Base-by-base conservation (phyloP, 2,113 vertebrate species). In the Vanacampus margaritifer region DNA sequence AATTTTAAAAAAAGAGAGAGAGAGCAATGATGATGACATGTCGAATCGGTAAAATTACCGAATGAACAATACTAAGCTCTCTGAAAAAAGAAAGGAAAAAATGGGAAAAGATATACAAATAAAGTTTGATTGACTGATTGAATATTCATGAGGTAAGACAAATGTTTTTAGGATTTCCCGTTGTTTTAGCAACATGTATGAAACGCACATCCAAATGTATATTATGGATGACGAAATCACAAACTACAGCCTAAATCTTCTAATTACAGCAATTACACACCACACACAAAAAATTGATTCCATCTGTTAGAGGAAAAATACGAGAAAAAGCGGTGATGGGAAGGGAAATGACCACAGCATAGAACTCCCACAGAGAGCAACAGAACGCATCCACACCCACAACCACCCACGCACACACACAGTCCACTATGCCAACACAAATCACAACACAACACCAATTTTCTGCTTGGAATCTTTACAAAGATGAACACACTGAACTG, bases 331-430 rank as follows among this genome's bases (percentile, higher is more conserved):
- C 24, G 23, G 53, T 69, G 72, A 74, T 70, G 68, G 69, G 61
- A 78, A 76, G 68, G 73, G 73, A 82, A 82, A 65, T 35, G 70
- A 79, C 75, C 83, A 82, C 71, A 66, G 19, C 63, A 53, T 77
- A 32, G 59, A 78, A 69, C 73, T 85, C 83, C 81, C 79, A 73
- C 56, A 21, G 75, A 82, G 79, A 81, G 61, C 24, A 21, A 62
- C 6, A 66, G 64, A 32, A 78, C 17, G 35, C 48, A 75, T 24
- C 28, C 32, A 46, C 39, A 19, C 24, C 60, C 67, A 35, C 50
- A 17, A 7, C 60, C 67, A 69, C 50, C 65, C 69, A 72, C 17
- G 48, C 48, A 41, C 35, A 66, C 32, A 72, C 57, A 63, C n/a
- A 54, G 24, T 75, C 54, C 72, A 23, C 28, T 35, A 35, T 35